Evolutionary conservation across 2,888 invertebrate genomes (phyloP).

Genomic region (Callyntrura sp.): DNA sequence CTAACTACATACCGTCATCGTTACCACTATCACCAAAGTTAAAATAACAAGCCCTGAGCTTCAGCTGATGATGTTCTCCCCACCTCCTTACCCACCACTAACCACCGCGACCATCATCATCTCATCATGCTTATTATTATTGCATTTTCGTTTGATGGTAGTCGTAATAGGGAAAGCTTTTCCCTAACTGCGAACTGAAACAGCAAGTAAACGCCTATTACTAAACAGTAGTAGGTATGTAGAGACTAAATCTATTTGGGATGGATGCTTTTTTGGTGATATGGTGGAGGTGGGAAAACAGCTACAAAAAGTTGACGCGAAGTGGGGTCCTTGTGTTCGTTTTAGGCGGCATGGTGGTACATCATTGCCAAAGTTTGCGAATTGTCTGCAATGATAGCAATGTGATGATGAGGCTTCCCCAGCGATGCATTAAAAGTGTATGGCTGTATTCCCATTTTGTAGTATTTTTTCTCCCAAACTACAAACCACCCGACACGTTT

Average conservation of each 20-base stretch:
- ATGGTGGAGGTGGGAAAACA: constrained; percentile 3
- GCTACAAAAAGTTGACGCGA: constrained; percentile 53
- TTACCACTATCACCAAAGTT: constrained; percentile 19
- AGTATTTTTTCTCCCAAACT: too few species aligned
- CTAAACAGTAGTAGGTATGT: background rate
- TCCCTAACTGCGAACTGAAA: background rate
- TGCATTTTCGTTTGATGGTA: constrained; percentile 50
- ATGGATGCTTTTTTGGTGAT: constrained; percentile 30
- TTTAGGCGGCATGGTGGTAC: background rate
- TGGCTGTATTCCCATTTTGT: too few species aligned
- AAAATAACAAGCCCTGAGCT: constrained; percentile 64
- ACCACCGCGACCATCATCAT: constrained; percentile 52
- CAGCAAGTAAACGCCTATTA: background rate
- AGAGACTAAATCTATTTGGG: background rate
- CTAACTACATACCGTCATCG: background rate
- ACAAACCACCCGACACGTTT: too few species aligned
- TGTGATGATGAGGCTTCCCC: constrained; percentile 26
- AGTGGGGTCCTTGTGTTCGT: constrained; percentile 50
- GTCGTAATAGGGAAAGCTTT: background rate
- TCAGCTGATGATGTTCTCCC: constrained; percentile 30
- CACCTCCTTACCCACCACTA: background rate
- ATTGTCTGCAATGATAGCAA: constrained; percentile 37
- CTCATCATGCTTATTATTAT: constrained; percentile 68
- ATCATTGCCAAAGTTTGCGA: constrained; percentile 41
- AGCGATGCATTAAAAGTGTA: background rate